Conservation (phyloP, 2,797 vertebrate genomes). For the Rhinoraja longicauda region DNA sequence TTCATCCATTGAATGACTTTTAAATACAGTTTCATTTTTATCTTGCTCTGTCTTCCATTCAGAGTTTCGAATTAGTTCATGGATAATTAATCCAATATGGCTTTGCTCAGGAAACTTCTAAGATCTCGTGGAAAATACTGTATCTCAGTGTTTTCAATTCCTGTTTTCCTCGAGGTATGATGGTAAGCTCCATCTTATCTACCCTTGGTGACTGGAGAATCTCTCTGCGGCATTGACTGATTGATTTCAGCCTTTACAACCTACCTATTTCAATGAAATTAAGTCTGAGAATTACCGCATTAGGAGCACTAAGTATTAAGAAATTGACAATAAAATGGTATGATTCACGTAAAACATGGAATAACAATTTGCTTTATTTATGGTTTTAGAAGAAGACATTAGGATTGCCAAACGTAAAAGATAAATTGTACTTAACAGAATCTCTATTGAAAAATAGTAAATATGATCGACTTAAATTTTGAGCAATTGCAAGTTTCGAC, state of each 20-base stretch:
- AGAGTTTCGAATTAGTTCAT: conserved; percentile 23
- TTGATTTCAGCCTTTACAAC: neutral
- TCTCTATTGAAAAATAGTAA: neutral
- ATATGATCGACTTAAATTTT: neutral
- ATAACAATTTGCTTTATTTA: neutral
- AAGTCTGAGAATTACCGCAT: neutral
- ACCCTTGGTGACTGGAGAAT: neutral
- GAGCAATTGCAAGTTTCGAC: neutral
- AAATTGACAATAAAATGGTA: neutral
- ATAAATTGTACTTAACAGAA: neutral
- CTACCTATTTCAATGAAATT: neutral
- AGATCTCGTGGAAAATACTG: neutral
- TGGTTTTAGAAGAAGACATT: neutral
- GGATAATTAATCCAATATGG: neutral
- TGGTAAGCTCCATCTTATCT: neutral
- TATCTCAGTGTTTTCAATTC: neutral
- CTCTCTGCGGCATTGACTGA: neutral
- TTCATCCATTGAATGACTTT: neutral
- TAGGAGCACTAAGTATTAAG: neutral
- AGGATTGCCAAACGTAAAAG: neutral
- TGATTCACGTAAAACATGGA: neutral
- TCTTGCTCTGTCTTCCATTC: neutral
- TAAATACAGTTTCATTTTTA: neutral
- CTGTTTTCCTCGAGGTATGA: no score
- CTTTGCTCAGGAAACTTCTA: neutral